Conservation (phyloP, 2,888 invertebrate species). For the Torymus aiolomorphi region DNA sequence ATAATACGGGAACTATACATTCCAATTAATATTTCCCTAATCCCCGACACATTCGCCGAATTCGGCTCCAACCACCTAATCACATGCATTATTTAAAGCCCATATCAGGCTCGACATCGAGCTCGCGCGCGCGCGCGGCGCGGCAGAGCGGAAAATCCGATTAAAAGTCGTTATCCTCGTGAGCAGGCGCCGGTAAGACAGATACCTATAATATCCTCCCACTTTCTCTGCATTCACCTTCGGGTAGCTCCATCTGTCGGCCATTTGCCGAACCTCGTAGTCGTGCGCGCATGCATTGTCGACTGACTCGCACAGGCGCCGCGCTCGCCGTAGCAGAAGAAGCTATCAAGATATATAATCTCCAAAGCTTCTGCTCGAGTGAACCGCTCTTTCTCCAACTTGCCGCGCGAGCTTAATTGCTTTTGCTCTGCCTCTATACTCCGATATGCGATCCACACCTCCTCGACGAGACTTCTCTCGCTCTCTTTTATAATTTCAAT, state of each 20-base stretch:
- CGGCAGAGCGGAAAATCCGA: background rate
- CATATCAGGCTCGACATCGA: no score
- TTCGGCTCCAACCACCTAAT: no score
- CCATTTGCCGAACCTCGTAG: background rate
- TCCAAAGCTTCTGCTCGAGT: slow-evolving; percentile 16
- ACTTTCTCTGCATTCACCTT: background rate
- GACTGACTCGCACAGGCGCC: background rate
- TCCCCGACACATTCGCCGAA: no score
- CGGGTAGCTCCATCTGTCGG: slow-evolving; percentile 15
- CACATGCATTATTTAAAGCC: no score
- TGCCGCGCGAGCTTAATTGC: slow-evolving; percentile 20
- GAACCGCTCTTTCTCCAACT: slow-evolving; percentile 22
- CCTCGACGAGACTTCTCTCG: background rate
- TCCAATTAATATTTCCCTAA: no score
- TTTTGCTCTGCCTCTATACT: background rate
- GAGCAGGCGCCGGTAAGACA: slow-evolving; percentile 29
- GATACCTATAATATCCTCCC: background rate
- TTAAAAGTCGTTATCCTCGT: background rate
- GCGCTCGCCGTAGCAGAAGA: background rate
- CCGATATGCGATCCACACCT: background rate
- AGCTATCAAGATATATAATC: slow-evolving; percentile 16
- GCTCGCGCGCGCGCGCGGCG: no score
- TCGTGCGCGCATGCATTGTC: background rate
- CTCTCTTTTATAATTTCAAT: slow-evolving; percentile 20
- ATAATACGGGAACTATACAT: no score